Evolutionary conservation across 2,113 vertebrate genomes (phyloP).

Genomic region (Mungos mungo): DNA sequence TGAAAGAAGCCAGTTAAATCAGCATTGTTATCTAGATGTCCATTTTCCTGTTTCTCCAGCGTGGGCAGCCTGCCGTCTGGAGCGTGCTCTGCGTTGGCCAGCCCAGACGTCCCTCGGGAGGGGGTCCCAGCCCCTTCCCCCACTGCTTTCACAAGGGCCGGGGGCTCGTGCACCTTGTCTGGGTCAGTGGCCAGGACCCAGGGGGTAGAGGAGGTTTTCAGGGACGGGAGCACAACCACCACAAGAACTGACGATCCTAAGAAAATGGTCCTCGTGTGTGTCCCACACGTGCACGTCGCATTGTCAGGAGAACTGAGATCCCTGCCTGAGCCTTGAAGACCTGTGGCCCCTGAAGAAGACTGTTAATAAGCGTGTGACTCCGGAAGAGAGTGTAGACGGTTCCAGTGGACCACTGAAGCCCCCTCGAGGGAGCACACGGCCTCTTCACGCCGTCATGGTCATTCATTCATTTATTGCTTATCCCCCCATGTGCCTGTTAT

Average conservation of each 20-base stretch:
- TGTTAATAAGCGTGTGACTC: neutral
- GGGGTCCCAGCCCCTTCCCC: too few relatives aligned
- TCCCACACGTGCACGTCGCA: neutral
- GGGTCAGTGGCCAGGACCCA: neutral
- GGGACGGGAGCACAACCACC: neutral
- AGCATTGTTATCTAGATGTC: neutral
- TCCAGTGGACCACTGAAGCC: neutral
- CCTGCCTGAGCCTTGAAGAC: neutral
- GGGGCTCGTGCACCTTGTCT: neutral
- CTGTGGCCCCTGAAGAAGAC: neutral
- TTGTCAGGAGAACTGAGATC: neutral
- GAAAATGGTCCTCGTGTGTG: rapidly evolving
- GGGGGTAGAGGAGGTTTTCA: neutral
- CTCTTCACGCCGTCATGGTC: rapidly evolving
- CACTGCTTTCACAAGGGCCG: rapidly evolving
- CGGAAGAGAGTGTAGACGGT: neutral
- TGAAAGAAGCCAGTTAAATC: neutral
- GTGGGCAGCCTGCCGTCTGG: neutral
- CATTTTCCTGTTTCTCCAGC: neutral
- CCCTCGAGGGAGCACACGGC: neutral
- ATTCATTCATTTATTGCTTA: neutral
- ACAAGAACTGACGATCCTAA: neutral
- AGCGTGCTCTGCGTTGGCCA: neutral
- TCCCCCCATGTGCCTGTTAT: neutral
- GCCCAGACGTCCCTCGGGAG: neutral